Base-by-base conservation (phyloP, 2,888 invertebrate genomes). In the Laspeyria flexula region DNA sequence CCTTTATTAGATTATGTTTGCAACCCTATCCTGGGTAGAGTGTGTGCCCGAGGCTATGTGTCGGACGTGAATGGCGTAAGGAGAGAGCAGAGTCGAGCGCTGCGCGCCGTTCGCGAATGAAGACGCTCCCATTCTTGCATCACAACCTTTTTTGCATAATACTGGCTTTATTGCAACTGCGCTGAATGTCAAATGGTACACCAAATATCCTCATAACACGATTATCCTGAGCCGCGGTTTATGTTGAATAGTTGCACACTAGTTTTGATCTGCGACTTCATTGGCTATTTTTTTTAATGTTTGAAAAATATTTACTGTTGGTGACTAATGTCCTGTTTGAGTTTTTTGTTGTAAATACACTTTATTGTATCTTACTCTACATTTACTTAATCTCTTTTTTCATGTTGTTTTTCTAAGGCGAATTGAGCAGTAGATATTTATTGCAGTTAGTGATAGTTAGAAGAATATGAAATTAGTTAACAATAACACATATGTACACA, bases 161-260 rank as follows among this genome's bases (percentile, higher is more conserved):
- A 77, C 77, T 56, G 54, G 73, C 73, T 81, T 80, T 79, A 84
- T 83, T 84, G 82, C 84, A 77, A 75, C 71, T 66, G 65, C 69
- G 68, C 71, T 83, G 83, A 86, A 88, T 89, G 86, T 84, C 86
- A 88, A 82, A 81, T 71, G 67, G 77, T 81, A 82, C 81, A 79
- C 70, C 73, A 67, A 75, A 77, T 77, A 75, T 75, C 15, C 15
- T 39, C 15, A 23, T 21, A 11, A 38, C 38, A 13, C 13, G 29
- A 39, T 29, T 13, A 39, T 27, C 11, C n/a, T 13, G 11, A 39
- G 15, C 13, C 29, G 15, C 3, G 15, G 15, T 39, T 39, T 39
- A 27, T 39, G 13, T 21, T 21, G 21, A n/a, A n/a, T n/a, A n/a
- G n/a, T n/a, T n/a, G n/a, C n/a, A n/a, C n/a, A 38, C 38, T 25